These are phyloP conservation scores for Centruroides sculpturatus DNA, from an alignment of 1,140 invertebrate species.

Conservation along the genomic window DNA sequence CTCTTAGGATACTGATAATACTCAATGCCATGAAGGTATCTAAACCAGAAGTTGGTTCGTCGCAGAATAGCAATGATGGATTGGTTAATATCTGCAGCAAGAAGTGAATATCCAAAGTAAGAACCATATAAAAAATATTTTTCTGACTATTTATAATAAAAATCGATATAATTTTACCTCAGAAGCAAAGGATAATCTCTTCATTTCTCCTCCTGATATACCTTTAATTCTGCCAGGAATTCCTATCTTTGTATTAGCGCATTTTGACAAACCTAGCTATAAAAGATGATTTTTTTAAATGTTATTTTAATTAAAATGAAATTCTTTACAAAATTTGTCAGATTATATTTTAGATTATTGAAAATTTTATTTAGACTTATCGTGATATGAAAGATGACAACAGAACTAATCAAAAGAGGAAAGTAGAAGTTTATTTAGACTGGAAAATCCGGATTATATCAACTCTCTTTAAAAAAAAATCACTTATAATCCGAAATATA, in stretches of 20 bases:
- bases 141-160: too few species aligned
- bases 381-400: too few species aligned
- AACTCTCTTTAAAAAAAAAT: too few species aligned
- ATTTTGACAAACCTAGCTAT: constrained; percentile 64
- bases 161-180: constrained; percentile 43
- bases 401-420: too few species aligned
- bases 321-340: too few species aligned
- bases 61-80: constrained; percentile 88
- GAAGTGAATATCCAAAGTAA: constrained; percentile 14
- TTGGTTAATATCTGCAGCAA: constrained; percentile 64
- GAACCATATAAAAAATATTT: neutral
- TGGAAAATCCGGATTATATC: too few species aligned
- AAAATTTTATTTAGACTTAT: too few species aligned
- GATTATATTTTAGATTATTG: too few species aligned
- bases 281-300: constrained; percentile 1
- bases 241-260: constrained; percentile 61
- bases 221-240: constrained; percentile 71
- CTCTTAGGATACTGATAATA: constrained; percentile 62
- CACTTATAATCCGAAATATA: too few species aligned
- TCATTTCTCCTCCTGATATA: constrained; percentile 89
- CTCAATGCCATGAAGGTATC: constrained; percentile 87
- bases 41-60: constrained; percentile 87
- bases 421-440: too few species aligned
- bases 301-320: too few species aligned
- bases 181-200: constrained; percentile 85